A percentile compares a stretch with the other conserved stretches of the same genome.
Evolutionary conservation across 2,113 vertebrate species (phyloP).

Genomic region (Empidonax alnorum): DNA sequence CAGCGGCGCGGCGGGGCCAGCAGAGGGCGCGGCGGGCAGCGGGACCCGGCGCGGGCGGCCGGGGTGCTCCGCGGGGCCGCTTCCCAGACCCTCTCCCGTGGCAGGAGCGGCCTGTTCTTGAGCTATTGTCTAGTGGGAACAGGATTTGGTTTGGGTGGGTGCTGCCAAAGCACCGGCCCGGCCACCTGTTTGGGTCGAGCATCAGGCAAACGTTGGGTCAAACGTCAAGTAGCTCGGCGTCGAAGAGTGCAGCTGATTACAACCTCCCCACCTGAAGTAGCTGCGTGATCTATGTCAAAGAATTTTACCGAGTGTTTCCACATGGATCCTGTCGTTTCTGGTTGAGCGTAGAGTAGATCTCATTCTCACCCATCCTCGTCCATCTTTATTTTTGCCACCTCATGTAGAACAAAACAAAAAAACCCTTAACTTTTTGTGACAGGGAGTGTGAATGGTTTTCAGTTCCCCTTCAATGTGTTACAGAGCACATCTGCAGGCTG

Average conservation of each 20-base stretch:
- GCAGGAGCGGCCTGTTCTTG: not conserved
- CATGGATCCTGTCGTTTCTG: not conserved
- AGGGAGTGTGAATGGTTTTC: not conserved
- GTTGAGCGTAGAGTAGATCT: not conserved
- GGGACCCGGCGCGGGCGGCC: not conserved
- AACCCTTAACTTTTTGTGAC: not conserved
- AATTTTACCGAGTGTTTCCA: not conserved
- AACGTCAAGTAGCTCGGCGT: not conserved
- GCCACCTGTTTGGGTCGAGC: not conserved
- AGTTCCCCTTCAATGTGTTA: not conserved
- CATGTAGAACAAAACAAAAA: not conserved
- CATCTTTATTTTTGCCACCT: not conserved
- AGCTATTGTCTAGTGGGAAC: fast-evolving
- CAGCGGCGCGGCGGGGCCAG: not conserved
- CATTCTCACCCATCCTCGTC: not conserved
- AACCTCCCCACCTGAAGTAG: not conserved
- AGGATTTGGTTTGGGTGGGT: not conserved
- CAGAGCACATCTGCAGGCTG: not conserved
- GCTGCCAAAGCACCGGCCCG: not conserved
- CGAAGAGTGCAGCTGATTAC: not conserved
- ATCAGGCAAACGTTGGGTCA: not conserved
- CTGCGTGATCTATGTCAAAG: not conserved
- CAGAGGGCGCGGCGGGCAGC: not conserved
- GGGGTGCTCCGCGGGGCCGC: not conserved
- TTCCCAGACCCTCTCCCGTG: not conserved